phyloP scores from a whole-genome alignment of 2,797 vertebrate species.

The Silurus aristotelis region DNA sequence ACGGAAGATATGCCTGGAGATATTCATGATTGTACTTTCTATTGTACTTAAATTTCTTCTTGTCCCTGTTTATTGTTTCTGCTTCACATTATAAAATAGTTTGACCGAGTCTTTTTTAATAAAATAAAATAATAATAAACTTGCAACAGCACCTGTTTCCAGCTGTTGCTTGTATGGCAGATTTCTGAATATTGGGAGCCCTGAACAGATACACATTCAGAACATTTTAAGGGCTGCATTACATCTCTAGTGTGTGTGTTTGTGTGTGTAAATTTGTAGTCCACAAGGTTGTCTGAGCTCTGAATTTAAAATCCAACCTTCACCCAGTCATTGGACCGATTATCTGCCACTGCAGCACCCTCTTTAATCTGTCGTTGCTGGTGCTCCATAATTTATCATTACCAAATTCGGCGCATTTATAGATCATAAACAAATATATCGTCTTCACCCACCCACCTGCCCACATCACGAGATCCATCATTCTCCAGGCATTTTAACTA shows the following conservation, averaged over 20 bases:
- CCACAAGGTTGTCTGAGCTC: slow-evolving; percentile 41
- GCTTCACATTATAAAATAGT: background rate
- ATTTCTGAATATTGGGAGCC: background rate
- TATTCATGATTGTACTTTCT: too few species aligned
- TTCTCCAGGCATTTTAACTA: slow-evolving; percentile 42
- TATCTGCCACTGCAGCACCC: slow-evolving; percentile 45
- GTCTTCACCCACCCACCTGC: slow-evolving; percentile 16
- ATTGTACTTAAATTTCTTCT: background rate
- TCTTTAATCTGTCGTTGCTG: slow-evolving; percentile 52
- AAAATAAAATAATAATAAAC: background rate
- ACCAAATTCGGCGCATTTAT: slow-evolving; percentile 42
- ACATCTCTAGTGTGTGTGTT: background rate
- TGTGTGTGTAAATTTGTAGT: slow-evolving; percentile 42
- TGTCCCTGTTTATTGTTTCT: background rate
- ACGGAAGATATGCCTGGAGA: too few species aligned
- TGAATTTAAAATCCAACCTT: slow-evolving; percentile 56
- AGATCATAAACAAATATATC: slow-evolving; percentile 55
- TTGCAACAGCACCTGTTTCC: background rate
- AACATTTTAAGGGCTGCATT: background rate
- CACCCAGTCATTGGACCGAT: slow-evolving; percentile 54
- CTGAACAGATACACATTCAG: background rate
- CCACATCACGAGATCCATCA: slow-evolving; percentile 42
- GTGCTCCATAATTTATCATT: slow-evolving; percentile 46
- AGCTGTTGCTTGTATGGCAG: background rate
- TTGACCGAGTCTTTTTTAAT: background rate